Conservation (phyloP, 2,888 invertebrate species). For the Drosophila kambysellisi region DNA sequence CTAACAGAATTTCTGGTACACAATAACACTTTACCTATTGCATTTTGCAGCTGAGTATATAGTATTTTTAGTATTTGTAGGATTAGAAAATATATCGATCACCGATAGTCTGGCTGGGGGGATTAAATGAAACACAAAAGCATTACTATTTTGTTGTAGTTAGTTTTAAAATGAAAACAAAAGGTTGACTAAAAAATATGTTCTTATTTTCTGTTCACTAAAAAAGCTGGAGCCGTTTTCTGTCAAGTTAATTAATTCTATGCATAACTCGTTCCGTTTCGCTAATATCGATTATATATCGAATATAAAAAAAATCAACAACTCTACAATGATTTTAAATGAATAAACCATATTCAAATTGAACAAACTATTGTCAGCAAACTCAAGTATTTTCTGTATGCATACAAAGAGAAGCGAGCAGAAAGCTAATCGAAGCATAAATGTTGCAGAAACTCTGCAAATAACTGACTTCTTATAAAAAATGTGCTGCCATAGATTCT, state of each 20-base stretch:
- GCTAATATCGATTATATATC: background rate
- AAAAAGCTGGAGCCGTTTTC: conserved; percentile 25
- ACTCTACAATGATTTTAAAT: background rate
- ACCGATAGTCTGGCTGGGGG: background rate
- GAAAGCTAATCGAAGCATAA: no score
- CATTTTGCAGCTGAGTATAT: background rate
- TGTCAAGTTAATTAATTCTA: background rate
- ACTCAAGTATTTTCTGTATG: no score
- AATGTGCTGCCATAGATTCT: background rate
- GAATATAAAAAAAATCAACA: background rate
- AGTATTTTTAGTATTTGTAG: background rate
- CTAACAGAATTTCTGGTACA: background rate
- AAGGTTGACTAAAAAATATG: no score
- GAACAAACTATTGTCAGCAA: background rate
- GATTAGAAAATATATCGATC: background rate
- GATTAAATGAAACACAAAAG: background rate
- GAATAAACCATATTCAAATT: background rate
- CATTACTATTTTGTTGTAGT: no score
- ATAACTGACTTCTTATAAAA: background rate
- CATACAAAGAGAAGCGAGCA: no score
- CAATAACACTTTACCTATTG: background rate
- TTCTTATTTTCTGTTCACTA: no score
- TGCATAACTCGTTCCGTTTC: background rate
- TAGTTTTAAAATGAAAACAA: no score
- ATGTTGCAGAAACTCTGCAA: background rate